phyloP scores from a whole-genome alignment of 2,113 vertebrate species.

The Gambusia holbrooki region DNA sequence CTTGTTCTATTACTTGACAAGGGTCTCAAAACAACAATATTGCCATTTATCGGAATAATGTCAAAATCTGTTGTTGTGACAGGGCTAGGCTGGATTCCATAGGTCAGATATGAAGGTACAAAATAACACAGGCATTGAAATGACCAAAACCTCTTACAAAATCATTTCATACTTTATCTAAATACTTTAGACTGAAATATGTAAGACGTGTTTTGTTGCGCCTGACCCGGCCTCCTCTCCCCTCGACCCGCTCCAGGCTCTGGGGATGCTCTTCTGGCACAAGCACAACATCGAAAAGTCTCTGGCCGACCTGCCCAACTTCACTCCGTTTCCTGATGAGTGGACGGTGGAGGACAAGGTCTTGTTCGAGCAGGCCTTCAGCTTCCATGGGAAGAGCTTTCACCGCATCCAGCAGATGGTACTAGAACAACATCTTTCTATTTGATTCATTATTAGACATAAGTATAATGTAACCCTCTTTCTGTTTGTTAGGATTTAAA shows the following conservation, averaged over 20 bases:
- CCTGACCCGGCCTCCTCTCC: not conserved
- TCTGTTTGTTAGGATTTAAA: not conserved
- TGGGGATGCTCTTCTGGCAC: constrained; percentile 99
- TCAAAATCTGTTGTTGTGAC: too few relatives aligned
- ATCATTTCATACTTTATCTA: too few relatives aligned
- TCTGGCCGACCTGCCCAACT: constrained; percentile 95
- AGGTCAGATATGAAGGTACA: too few relatives aligned
- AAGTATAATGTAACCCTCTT: too few relatives aligned
- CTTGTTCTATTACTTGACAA: too few relatives aligned
- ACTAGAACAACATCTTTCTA: constrained; percentile 16
- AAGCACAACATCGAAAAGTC: constrained; percentile 99
- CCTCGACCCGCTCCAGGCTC: constrained; percentile 79
- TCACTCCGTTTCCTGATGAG: constrained; percentile 97
- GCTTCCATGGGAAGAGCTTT: constrained; percentile 98
- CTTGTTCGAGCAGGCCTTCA: constrained; percentile 97
- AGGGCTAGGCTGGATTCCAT: too few relatives aligned
- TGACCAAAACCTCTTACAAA: not conserved
- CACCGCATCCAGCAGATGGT: constrained; percentile 99
- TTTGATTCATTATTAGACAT: not conserved
- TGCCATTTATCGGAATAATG: too few relatives aligned
- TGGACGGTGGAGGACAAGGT: constrained; percentile 99
- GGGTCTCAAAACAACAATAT: too few relatives aligned
- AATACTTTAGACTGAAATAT: not conserved
- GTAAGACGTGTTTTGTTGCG: not conserved
- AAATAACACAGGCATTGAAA: not conserved